Conservation (phyloP, 2,797 vertebrate genomes). For the Eleutherodactylus coqui region DNA sequence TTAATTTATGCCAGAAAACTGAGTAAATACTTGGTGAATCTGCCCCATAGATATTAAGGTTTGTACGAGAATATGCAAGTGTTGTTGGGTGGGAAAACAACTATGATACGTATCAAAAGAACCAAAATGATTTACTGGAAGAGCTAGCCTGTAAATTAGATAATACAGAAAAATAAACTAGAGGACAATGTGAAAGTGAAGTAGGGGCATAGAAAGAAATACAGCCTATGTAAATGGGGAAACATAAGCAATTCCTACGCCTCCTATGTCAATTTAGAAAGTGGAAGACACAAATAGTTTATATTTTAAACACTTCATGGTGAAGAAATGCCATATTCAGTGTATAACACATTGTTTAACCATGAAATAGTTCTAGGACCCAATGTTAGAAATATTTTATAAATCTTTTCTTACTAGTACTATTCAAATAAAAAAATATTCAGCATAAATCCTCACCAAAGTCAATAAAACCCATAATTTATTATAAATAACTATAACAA, state of each 20-base stretch:
- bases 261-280: neutral
- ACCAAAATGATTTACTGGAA: neutral
- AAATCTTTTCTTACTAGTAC: neutral
- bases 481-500: neutral
- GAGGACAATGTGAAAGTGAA: too few species aligned
- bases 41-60: neutral
- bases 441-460: neutral
- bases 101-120: too few species aligned
- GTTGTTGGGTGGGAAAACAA: too few species aligned
- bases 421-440: neutral
- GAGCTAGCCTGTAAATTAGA: neutral
- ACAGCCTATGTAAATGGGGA: too few species aligned
- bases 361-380: too few species aligned
- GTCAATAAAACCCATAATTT: neutral
- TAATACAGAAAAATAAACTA: too few species aligned
- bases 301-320: neutral
- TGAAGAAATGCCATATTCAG: too few species aligned
- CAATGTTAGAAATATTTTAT: neutral
- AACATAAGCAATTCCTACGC: too few species aligned
- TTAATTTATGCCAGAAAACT: neutral
- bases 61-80: neutral
- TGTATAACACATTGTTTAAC: too few species aligned
- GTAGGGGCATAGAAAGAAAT: too few species aligned
- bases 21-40: neutral
- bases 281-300: too few species aligned